phyloP scores from a whole-genome alignment of 2,113 vertebrate genomes.

The Aspidoscelis tigris region DNA sequence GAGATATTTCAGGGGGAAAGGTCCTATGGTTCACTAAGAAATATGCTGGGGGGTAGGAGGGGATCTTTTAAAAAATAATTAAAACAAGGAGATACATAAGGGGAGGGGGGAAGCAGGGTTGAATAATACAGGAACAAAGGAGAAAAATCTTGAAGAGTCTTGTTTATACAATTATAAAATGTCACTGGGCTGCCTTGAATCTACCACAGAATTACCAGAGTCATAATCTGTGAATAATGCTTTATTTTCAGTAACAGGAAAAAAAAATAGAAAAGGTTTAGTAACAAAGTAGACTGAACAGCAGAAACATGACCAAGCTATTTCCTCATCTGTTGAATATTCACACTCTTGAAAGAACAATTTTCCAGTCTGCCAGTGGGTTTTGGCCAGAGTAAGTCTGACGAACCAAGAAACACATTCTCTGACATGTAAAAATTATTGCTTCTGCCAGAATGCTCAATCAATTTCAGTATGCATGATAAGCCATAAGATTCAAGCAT shows the following conservation, averaged over 20 bases:
- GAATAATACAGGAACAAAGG: not conserved
- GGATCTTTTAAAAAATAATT: too few relatives aligned
- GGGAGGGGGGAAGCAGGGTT: too few relatives aligned
- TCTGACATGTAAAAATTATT: constrained; percentile 20
- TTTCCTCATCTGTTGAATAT: constrained; percentile 8
- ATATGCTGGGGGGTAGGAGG: too few relatives aligned
- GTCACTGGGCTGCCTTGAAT: not conserved
- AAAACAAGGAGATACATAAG: too few relatives aligned
- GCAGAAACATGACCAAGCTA: not conserved
- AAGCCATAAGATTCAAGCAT: not conserved
- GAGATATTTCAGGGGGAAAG: too few relatives aligned
- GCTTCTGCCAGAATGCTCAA: constrained; percentile 23
- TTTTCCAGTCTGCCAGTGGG: not conserved
- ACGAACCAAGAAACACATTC: constrained; percentile 28
- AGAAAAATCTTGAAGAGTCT: constrained; percentile 27
- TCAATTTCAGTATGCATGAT: constrained; percentile 19
- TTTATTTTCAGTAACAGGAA: constrained; percentile 29
- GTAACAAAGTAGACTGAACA: constrained; percentile 9
- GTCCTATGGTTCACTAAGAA: not conserved
- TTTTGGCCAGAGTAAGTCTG: not conserved
- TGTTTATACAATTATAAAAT: constrained; percentile 6
- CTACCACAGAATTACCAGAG: not conserved
- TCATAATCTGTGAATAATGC: constrained; percentile 8
- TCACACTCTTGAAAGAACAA: constrained; percentile 3
- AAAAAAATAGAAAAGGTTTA: not conserved